A percentile compares a stretch with the other conserved stretches of the same genome.
Conservation (phyloP, 1,140 invertebrate species). For the Holotrichia oblita region DNA sequence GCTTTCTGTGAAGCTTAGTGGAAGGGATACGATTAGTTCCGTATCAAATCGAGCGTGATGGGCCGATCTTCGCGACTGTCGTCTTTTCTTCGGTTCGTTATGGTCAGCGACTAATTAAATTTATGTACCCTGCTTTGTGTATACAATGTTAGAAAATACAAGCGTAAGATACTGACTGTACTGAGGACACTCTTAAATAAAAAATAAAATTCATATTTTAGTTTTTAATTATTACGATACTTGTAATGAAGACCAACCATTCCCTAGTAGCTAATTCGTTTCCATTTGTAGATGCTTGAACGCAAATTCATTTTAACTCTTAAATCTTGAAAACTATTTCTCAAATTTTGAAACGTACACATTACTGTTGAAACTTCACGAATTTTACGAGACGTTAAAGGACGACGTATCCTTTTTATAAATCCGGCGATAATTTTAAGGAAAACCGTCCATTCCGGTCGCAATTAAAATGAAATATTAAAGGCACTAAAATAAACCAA, state of each 20-base stretch:
- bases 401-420: neutral
- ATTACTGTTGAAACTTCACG: too few relatives aligned
- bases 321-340: too few relatives aligned
- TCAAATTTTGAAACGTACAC: too few relatives aligned
- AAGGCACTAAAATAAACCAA: neutral
- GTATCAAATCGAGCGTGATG: neutral
- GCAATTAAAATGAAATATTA: constrained; percentile 22
- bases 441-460: neutral
- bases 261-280: too few relatives aligned
- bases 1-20: neutral
- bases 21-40: neutral
- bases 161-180: too few relatives aligned
- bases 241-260: too few relatives aligned
- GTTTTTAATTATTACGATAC: too few relatives aligned
- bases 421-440: neutral
- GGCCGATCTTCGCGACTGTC: neutral
- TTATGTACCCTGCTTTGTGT: neutral
- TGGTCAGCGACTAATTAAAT: neutral
- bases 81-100: neutral
- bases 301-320: too few relatives aligned
- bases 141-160: neutral
- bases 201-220: too few relatives aligned
- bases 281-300: too few relatives aligned
- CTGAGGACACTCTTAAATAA: too few relatives aligned
- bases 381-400: neutral